These are phyloP conservation scores for Muscina levida DNA, from an alignment of 2,888 invertebrate species.

Conservation along the genomic window DNA sequence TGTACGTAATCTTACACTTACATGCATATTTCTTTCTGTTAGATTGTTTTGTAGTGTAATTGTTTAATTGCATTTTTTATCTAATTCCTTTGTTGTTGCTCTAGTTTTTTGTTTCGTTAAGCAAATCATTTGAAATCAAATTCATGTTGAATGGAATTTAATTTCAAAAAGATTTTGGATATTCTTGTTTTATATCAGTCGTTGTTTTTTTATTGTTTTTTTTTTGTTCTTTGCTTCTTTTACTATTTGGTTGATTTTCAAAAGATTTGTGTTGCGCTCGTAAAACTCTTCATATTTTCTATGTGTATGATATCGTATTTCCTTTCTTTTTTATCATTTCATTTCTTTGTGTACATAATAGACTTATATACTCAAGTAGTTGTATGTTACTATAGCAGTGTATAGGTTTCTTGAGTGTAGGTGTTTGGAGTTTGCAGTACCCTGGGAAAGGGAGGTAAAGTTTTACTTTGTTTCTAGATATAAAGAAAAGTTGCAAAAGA, in stretches of 20 bases:
- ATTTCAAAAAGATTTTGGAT: constrained; percentile 21
- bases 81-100: background rate
- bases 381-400: background rate
- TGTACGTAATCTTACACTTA: no score
- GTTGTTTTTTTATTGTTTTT: background rate
- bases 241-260: background rate
- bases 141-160: constrained; percentile 27
- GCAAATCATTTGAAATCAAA: constrained; percentile 23
- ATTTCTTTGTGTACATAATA: background rate
- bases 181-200: background rate
- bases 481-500: constrained; percentile 20
- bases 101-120: background rate
- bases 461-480: constrained; percentile 18
- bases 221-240: background rate
- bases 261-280: background rate
- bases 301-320: background rate
- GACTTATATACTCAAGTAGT: no score
- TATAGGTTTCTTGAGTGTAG: background rate
- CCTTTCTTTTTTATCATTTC: background rate
- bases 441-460: no score
- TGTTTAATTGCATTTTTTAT: constrained; percentile 34
- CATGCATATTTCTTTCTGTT: no score
- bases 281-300: constrained; percentile 23
- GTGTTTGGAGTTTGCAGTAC: no score
- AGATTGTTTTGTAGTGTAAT: no score